Percentiles rank a stretch among this genome's conserved stretches.
Evolutionary conservation across 2,888 invertebrate genomes (phyloP).

Genomic region (Perithous albicinctus): DNA sequence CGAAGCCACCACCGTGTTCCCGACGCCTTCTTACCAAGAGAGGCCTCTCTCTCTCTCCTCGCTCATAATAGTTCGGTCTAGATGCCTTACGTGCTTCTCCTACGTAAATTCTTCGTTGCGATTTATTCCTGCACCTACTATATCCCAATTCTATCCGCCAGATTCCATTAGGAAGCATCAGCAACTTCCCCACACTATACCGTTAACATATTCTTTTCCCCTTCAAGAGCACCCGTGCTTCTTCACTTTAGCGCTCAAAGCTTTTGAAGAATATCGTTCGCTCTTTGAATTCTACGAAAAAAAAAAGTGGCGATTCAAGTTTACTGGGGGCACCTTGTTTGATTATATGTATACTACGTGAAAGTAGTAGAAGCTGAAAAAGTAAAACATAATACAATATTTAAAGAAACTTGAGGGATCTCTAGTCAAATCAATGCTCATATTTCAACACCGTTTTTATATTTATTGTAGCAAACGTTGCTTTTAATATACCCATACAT

Average conservation of each 20-base stretch:
- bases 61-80: constrained; percentile 59
- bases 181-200: constrained; percentile 13
- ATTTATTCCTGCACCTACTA: constrained; percentile 61
- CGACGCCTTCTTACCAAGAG: constrained; percentile 2
- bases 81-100: constrained; percentile 66
- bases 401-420: too few relatives aligned
- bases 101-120: constrained; percentile 61
- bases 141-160: constrained; percentile 47
- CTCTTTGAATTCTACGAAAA: background rate
- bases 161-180: constrained; percentile 46
- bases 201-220: constrained; percentile 32
- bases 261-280: background rate
- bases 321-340: background rate
- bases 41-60: constrained; percentile 21
- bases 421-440: too few relatives aligned
- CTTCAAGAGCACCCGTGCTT: constrained; percentile 11
- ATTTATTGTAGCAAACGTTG: too few relatives aligned
- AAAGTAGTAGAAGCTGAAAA: background rate
- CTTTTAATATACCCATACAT: too few relatives aligned
- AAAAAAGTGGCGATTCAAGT: background rate
- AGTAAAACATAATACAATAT: background rate
- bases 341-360: background rate
- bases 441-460: too few relatives aligned
- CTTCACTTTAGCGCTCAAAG: constrained; percentile 5
- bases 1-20: constrained; percentile 14